phyloP scores from a whole-genome alignment of 2,797 vertebrate genomes.

The Gallirallus australis region DNA sequence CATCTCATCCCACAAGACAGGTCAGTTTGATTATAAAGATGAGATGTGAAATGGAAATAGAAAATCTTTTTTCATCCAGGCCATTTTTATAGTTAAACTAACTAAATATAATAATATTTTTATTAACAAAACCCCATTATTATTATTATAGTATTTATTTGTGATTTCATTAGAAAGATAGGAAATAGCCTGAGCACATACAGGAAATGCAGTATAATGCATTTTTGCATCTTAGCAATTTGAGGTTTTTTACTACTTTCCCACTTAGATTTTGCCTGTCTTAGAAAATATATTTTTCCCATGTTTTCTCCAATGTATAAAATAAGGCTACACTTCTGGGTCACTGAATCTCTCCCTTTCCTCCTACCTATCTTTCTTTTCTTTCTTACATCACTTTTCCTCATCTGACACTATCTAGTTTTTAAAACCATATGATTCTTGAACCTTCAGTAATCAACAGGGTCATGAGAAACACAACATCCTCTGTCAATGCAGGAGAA shows the following conservation, averaged over 20 bases:
- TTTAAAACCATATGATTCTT: neutral
- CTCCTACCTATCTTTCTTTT: neutral
- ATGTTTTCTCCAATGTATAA: neutral
- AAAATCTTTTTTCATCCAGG: neutral
- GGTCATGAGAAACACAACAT: neutral
- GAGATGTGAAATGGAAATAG: neutral
- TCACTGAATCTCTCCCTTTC: neutral
- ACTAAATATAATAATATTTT: neutral
- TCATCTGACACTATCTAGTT: neutral
- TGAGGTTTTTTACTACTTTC: neutral
- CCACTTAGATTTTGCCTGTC: neutral
- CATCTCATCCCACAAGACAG: neutral
- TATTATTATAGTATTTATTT: neutral
- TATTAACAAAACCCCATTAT: neutral
- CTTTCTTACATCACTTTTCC: neutral
- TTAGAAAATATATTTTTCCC: neutral
- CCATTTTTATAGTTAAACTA: neutral
- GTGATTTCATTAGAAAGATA: neutral
- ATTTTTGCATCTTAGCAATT: no score
- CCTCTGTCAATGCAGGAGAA: neutral
- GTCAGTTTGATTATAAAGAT: neutral
- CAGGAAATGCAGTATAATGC: neutral
- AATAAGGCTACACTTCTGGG: neutral
- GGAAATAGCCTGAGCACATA: neutral
- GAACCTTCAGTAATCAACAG: neutral